Base-by-base conservation (phyloP, 2,888 invertebrate species). In the Brachycybe producta region DNA sequence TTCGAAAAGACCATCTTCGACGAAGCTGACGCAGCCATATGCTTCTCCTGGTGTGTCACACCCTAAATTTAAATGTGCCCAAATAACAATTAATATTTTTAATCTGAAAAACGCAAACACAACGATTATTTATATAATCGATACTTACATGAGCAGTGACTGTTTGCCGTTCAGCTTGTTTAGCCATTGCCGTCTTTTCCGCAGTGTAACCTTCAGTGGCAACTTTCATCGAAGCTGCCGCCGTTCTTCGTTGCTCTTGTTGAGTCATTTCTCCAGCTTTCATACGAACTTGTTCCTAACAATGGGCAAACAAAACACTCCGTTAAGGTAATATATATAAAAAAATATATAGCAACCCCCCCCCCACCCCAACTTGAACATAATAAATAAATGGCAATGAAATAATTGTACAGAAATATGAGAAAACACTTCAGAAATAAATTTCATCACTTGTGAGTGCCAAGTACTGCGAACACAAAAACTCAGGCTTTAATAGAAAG, bases 131-230 rank as follows among this genome's bases (percentile, higher is more conserved):
- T n/a, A n/a, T 8, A 38, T n/a, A 15, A 19, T 41, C 39, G 5
- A 17, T 5, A 50, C 24, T 2, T 40, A 54, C 54, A 41, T 54
- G 54, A 23, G 52, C 24, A 19, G 44, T 54, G 24, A 54, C 44
- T 5, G 48, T 55, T 40, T 56, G 56, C 17, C 53, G 51, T 44
- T 57, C 59, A 47, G 57, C 58, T 36, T 58, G 57, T 32, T 57
- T 57, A n/a, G 57, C 52, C 54, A 55, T 50, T 21, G 57, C 56
- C 2, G 70, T 70, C 65, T 87, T 83, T 70, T 88, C 86, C 11
- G 84, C 81, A 60, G 83, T 85, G 68, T 85, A 88, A 35, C 80
- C 80, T 61, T 85, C 86, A 44, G 86, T 84, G 58, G 84, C 84
- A 50, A 90, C 73, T 67, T 84, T 82, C 71, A 86, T 82, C 64